Percentiles rank a stretch among this genome's conserved stretches.
Conservation (phyloP, 2,888 invertebrate species). For the Aphidius colemani region DNA sequence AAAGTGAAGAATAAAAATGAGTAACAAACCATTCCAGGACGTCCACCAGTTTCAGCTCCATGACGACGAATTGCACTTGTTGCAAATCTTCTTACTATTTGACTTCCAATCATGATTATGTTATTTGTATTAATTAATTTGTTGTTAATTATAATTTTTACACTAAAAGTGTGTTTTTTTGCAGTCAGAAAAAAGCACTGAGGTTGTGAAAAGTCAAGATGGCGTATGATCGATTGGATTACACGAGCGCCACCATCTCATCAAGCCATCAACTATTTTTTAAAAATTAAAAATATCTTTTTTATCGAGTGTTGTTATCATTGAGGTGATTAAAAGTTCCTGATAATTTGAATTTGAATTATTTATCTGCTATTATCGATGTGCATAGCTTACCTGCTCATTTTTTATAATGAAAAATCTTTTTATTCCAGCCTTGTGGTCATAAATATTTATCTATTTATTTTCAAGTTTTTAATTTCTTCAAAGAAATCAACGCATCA, state of each 20-base stretch:
- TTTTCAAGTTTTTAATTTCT: too few species aligned
- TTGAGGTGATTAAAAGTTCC: too few species aligned
- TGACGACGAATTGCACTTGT: conserved; percentile 39
- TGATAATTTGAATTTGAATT: too few species aligned
- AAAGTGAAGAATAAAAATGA: neutral
- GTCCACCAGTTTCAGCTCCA: conserved; percentile 39
- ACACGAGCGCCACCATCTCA: too few species aligned
- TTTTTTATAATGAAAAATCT: too few species aligned
- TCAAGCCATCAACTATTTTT: too few species aligned
- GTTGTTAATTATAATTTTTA: neutral
- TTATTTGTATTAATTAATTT: neutral
- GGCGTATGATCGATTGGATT: neutral
- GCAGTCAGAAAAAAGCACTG: neutral
- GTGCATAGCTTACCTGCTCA: too few species aligned
- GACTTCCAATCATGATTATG: conserved; percentile 36
- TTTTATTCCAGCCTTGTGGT: neutral
- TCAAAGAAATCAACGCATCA: too few species aligned
- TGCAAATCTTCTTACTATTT: conserved; percentile 40
- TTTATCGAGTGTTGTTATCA: neutral
- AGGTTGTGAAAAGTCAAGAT: conserved; percentile 5
- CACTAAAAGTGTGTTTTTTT: neutral
- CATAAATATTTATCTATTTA: neutral
- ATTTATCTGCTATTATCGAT: too few species aligned
- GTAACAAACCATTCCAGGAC: conserved; percentile 46
- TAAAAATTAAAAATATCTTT: neutral